A percentile compares a stretch with the other conserved stretches of the same genome.
Evolutionary conservation across 2,888 invertebrate species (phyloP).

Genomic region (Lepidochitona cinerea): DNA sequence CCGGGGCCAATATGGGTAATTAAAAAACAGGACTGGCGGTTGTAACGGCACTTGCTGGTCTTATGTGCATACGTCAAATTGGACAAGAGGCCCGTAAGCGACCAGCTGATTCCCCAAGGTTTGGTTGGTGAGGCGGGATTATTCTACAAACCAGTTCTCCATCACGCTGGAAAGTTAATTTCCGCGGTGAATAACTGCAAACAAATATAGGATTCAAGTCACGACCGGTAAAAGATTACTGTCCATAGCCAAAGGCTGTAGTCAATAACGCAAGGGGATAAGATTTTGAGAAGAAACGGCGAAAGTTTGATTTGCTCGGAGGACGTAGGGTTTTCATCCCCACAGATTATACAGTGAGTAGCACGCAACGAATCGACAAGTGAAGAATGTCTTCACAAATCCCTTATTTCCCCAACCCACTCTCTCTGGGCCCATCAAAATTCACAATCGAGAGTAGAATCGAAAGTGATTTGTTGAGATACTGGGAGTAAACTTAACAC

Average conservation of each 20-base stretch:
- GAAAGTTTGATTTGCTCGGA: neutral
- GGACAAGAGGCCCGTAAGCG: no score
- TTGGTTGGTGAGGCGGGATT: no score
- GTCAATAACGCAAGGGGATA: neutral
- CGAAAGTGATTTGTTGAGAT: neutral
- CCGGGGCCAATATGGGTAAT: no score
- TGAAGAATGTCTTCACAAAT: neutral
- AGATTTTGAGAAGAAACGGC: neutral
- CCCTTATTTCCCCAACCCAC: neutral
- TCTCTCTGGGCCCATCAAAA: neutral
- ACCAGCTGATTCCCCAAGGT: no score
- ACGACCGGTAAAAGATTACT: neutral
- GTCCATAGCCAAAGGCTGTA: neutral
- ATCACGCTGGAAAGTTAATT: conserved; percentile 8
- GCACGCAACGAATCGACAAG: neutral
- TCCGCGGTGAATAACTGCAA: neutral
- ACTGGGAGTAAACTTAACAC: neutral
- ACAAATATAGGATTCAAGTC: conserved; percentile 2
- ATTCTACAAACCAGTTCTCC: no score
- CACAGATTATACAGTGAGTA: neutral
- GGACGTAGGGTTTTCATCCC: neutral
- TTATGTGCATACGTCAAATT: no score
- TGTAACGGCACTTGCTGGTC: no score
- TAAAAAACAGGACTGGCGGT: no score
- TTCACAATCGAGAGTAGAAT: neutral